Percentiles rank a stretch among this genome's conserved stretches.
Conservation (phyloP, 2,113 vertebrate species). For the Glareola pratincola region DNA sequence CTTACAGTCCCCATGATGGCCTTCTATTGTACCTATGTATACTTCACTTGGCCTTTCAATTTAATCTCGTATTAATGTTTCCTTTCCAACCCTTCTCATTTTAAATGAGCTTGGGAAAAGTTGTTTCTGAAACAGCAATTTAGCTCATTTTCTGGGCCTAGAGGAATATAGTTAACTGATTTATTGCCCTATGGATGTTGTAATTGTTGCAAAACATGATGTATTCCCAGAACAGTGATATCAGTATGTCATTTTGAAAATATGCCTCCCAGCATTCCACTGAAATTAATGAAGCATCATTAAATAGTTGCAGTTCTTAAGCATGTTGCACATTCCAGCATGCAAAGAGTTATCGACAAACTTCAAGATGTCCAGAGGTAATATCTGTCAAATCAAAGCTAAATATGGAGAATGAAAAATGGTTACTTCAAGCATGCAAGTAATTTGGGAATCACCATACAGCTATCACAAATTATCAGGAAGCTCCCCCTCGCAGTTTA, state of each 20-base stretch:
- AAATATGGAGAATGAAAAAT: neutral
- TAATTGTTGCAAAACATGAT: slow-evolving; percentile 56
- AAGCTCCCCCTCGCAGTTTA: neutral
- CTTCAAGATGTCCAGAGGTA: neutral
- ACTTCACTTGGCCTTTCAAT: neutral
- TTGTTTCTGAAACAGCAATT: slow-evolving; percentile 24
- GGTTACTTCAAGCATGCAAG: neutral
- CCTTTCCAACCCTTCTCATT: neutral
- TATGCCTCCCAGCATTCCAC: slow-evolving; percentile 26
- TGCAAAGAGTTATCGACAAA: slow-evolving; percentile 38
- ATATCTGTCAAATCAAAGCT: neutral
- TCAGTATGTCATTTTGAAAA: slow-evolving; percentile 51
- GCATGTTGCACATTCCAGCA: neutral
- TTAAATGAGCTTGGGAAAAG: slow-evolving; percentile 18
- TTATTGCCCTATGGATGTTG: slow-evolving; percentile 44
- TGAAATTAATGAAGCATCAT: slow-evolving; percentile 47
- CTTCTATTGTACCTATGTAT: neutral
- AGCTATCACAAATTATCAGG: neutral
- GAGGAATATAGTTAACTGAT: slow-evolving; percentile 31
- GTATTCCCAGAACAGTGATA: slow-evolving; percentile 57
- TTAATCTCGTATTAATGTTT: neutral
- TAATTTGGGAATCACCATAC: neutral
- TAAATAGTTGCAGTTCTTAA: slow-evolving; percentile 15
- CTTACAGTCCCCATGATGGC: neutral
- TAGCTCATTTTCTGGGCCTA: slow-evolving; percentile 42